These are phyloP conservation scores for Vulpes ferrilata DNA, from an alignment of 2,113 vertebrate species.

Conservation along the genomic window DNA sequence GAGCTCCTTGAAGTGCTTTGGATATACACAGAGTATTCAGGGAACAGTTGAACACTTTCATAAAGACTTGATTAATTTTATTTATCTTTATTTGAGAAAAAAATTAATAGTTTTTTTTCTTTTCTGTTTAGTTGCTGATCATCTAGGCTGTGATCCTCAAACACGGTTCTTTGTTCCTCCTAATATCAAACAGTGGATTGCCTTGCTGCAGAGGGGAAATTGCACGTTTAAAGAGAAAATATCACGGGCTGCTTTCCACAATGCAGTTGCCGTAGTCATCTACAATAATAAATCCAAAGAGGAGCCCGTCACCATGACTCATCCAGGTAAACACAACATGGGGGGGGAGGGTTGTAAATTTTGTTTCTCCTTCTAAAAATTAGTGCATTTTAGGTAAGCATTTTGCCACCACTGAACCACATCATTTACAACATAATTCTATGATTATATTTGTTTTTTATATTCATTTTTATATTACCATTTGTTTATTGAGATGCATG, in stretches of 20 bases:
- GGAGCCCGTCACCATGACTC: constrained; percentile 97
- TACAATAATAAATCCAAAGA: constrained; percentile 97
- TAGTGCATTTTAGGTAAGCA: background rate
- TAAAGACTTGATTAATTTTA: background rate
- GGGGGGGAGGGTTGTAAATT: background rate
- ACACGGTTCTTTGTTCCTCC: constrained; percentile 96
- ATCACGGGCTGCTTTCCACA: constrained; percentile 94
- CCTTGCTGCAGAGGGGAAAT: constrained; percentile 96
- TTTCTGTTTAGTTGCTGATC: constrained; percentile 91
- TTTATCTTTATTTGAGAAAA: constrained; percentile 27
- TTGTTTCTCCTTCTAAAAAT: constrained; percentile 2
- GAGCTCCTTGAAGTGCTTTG: background rate
- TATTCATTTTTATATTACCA: background rate
- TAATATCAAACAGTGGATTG: constrained; percentile 96
- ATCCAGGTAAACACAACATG: constrained; percentile 92
- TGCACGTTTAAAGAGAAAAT: constrained; percentile 99
- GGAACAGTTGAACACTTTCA: background rate
- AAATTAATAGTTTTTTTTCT: background rate
- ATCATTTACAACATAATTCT: constrained; percentile 5
- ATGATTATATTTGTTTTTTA: background rate
- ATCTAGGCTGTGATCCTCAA: constrained; percentile 95
- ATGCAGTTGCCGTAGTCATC: constrained; percentile 97
- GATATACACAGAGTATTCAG: background rate
- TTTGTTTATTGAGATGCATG: background rate
- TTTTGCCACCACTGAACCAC: background rate